Base-by-base conservation (phyloP, 1,140 invertebrate species). In the Tetragonula clypearis region DNA sequence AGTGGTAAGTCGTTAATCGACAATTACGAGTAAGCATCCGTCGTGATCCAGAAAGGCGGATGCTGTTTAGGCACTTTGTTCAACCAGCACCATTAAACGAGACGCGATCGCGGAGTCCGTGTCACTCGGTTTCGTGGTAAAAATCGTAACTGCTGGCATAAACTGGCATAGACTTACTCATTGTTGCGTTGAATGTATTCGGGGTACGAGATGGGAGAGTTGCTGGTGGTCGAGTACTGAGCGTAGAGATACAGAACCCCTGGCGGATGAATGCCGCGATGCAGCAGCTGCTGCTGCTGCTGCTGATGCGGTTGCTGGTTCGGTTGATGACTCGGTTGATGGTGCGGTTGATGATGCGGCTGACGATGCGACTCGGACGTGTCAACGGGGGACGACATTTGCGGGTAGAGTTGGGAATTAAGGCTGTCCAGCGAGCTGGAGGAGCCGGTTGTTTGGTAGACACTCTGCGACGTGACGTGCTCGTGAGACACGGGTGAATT, bases 131-230 rank as follows among this genome's bases (percentile, higher is more conserved):
- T 26, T 74, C 68, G 74, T 73, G 79, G 81, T 84, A 76, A 71
- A 68, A 66, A 75, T 77, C 75, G 75, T 80, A 15, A 78, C 83
- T 90, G 88, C 88, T 90, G 89, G 85, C 86, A 86, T 89, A 87
- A 87, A 80, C 86, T 68, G 53, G 41, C 41, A 49, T 49, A 49
- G 8, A 65, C 76, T 77, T 41, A 66, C 87, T 89, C 66, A 90
- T 94, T 93, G 85, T 94, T 93, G 90, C 93, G 93, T 90, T 95
- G 94, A 88, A 93, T 91, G 76, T 95, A 95, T 87, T 95, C 94
- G 82, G 93, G 92, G 92, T 95, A 95, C 85, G 92, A 91, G 89
- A 93, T 92, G 76, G 94, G 60, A 77, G 94, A 85, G 79, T 85
- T 93, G 60, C 60, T 62, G 23, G 60, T 62, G 84, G 91, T 90